Conservation (phyloP, 2,113 vertebrate genomes). For the Fulica atra region DNA sequence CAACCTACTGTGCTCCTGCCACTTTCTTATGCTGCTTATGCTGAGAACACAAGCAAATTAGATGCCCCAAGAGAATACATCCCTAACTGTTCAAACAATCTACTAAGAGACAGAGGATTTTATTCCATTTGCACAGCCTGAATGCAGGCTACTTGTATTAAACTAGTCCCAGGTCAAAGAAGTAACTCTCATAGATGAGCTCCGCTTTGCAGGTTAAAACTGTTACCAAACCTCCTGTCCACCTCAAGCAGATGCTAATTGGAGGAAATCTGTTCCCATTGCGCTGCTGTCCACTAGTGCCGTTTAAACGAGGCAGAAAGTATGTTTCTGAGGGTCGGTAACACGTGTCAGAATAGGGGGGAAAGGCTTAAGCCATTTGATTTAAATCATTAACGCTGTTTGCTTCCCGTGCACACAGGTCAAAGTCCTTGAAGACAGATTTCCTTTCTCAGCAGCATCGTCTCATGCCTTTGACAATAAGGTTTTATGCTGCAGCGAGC, state of each 20-base stretch:
- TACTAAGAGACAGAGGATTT: neutral
- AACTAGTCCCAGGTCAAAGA: neutral
- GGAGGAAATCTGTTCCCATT: neutral
- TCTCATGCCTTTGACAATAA: neutral
- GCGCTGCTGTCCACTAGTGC: neutral
- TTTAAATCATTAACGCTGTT: neutral
- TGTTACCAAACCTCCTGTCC: neutral
- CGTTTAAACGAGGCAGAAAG: neutral
- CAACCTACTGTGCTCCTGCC: neutral
- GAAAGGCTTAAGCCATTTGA: neutral
- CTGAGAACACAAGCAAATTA: neutral
- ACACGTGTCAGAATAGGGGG: neutral
- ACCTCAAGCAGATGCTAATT: neutral
- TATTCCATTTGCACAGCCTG: neutral
- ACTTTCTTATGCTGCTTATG: neutral
- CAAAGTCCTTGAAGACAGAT: neutral
- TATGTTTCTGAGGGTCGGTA: neutral
- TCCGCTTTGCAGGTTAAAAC: neutral
- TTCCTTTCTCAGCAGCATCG: neutral
- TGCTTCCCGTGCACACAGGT: neutral
- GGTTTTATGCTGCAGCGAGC: neutral
- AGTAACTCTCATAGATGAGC: neutral
- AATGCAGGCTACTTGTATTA: neutral
- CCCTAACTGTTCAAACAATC: neutral
- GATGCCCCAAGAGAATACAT: neutral